Evolutionary conservation across 2,797 vertebrate genomes (phyloP).

Genomic region (Acanthurus lineatus): DNA sequence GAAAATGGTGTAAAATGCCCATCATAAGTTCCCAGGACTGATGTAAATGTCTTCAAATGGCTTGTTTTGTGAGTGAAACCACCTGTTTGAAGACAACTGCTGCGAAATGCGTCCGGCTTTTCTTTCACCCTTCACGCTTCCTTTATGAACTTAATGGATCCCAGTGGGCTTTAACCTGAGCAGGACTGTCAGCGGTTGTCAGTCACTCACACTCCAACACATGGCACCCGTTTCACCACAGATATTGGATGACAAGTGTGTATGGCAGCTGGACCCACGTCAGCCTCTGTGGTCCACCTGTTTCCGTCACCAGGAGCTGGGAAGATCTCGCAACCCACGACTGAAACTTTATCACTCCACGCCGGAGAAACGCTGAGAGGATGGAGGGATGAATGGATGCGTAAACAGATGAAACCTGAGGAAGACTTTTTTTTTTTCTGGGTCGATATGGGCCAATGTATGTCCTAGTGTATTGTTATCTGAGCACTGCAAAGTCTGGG

Average conservation of each 20-base stretch:
- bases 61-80: neutral
- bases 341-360: slow-evolving; percentile 44
- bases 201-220: slow-evolving; percentile 5
- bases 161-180: neutral
- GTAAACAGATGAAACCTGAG: slow-evolving; percentile 61
- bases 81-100: too few relatives aligned
- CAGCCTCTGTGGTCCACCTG: slow-evolving; percentile 8
- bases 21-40: neutral
- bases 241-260: slow-evolving; percentile 9
- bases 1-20: neutral
- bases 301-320: slow-evolving; percentile 21
- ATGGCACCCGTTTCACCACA: slow-evolving; percentile 14
- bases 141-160: neutral
- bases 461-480: slow-evolving; percentile 58
- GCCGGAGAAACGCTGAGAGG: slow-evolving; percentile 13
- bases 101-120: too few relatives aligned
- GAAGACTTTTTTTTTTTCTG: slow-evolving; percentile 18
- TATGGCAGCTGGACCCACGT: slow-evolving; percentile 39
- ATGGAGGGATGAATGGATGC: slow-evolving; percentile 26
- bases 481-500: slow-evolving; percentile 52
- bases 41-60: neutral
- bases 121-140: neutral
- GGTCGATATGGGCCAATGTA: slow-evolving; percentile 55
- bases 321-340: slow-evolving; percentile 27
- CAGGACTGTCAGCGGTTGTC: slow-evolving; percentile 18